Percentiles rank a stretch among this genome's conserved stretches.
phyloP scores from a whole-genome alignment of 2,113 vertebrate genomes.

The human region GRCh38 chr9:135378001-135378500 shows the following conservation, averaged over 20 bases:
- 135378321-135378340: background rate
- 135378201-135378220: background rate
- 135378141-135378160: background rate
- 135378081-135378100: background rate
- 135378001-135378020: background rate
- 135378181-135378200: background rate
- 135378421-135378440: background rate
- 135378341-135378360: too few relatives aligned
- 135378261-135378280: background rate
- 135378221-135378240: background rate
- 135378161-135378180: background rate
- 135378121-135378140: background rate
- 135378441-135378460: too few relatives aligned
- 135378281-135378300: background rate
- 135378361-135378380: background rate
- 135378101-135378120: background rate
- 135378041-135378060: background rate
- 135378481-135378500: fast-evolving
- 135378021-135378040: background rate
- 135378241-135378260: background rate
- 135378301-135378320: background rate
- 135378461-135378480: background rate
- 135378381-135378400: background rate
- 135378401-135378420: background rate
- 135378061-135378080: background rate